phyloP scores from a whole-genome alignment of 1,140 invertebrate species.

The Colletes latitarsis region DNA sequence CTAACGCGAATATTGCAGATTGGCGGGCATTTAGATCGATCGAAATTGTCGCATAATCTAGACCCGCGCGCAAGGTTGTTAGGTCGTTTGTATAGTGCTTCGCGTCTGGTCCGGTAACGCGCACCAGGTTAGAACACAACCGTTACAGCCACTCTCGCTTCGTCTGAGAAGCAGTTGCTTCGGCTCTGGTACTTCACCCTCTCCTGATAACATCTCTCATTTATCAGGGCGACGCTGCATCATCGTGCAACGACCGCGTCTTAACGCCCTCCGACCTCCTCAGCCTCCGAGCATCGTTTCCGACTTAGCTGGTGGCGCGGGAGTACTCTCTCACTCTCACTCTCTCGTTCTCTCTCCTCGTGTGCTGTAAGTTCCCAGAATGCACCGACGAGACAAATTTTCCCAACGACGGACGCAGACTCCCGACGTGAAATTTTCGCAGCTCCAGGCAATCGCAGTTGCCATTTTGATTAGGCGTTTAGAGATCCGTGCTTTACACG shows the following conservation, averaged over 20 bases:
- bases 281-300: conserved; percentile 51
- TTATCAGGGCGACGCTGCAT: conserved; percentile 60
- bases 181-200: conserved; percentile 35
- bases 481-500: not conserved
- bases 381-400: conserved; percentile 54
- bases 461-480: conserved; percentile 17
- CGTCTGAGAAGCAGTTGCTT: conserved; percentile 52
- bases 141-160: conserved; percentile 55
- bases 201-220: conserved; percentile 66
- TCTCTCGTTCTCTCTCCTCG: not conserved
- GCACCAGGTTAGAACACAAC: conserved; percentile 58
- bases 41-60: conserved; percentile 27
- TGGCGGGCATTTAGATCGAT: not conserved
- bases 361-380: conserved; percentile 30
- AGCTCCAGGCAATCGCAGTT: conserved; percentile 8
- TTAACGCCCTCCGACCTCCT: conserved; percentile 52
- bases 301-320: conserved; percentile 31
- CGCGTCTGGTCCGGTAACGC: conserved; percentile 52
- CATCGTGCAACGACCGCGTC: conserved; percentile 61
- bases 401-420: not conserved
- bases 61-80: conserved; percentile 7
- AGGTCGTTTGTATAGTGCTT: conserved; percentile 57
- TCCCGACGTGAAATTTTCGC: conserved; percentile 42
- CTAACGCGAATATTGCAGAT: not conserved
- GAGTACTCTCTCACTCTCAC: not conserved